Evolutionary conservation across 53 echinoderm and acorn worm genomes (phyloP), one percentile per base, ranked within the genome.

Genomic region (Hippasteria phrygiana): DNA sequence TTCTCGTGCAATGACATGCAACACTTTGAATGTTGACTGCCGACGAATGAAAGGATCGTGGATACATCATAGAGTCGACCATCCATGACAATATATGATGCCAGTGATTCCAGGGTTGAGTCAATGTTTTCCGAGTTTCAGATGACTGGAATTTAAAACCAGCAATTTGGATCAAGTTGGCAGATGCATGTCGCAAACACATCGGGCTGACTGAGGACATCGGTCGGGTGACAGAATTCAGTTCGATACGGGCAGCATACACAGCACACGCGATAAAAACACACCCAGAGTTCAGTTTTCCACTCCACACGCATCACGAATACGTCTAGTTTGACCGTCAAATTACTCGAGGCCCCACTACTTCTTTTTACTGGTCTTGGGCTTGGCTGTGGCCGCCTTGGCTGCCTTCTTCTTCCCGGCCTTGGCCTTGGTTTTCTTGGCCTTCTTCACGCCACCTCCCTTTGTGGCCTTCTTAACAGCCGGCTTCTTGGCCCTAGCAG

Each of bases 351-450:
- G 51, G 16, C 1, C 13, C 16, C 51, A 8, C 40, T 72, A 40
- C 72, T 72, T 72, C 43, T 63, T 43, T 26, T 32, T 65, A 17
- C 45, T 18, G 45, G 45, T 6, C 62, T 42, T 72, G 35, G 43
- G 72, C 24, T 72, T 72, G 40, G 40, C 42, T n/a, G n/a, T n/a
- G 11, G 72, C 72, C 31, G 71, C 27, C 40, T 71, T 71, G 38
- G 39, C 71, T n/a, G 72, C 72, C 72, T 72, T 72, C 72, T 81
- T 63, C 45, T 63, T 63, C 5, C 56, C 81, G 43, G 17, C 63
- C 26, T 37, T 40, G 4, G 75, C 14, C 50, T 62, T 80, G 29
- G 80, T 1, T 11, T 22, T 62, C 42, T 80, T 80, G 75, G 75
- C 31, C 64, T 81, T 81, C 62, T 81, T 81, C 29, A 45, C 47